Base-by-base conservation (phyloP, 2,113 vertebrate genomes). In the Baryphthengus martii region DNA sequence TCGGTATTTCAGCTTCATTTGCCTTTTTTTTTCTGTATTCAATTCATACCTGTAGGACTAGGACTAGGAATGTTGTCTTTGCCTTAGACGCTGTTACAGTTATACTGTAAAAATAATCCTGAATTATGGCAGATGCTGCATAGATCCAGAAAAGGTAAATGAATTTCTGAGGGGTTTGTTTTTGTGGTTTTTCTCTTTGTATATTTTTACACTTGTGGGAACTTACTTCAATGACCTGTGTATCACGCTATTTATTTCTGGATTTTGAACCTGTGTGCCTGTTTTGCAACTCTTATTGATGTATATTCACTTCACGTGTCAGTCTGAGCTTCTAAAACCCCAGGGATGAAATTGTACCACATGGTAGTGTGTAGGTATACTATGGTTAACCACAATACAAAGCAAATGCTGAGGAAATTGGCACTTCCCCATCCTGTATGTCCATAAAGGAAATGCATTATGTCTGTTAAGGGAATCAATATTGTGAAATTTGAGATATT, bases 321-420 rank as follows among this genome's bases (percentile, higher is more conserved):
- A 62, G 11, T 42, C 39, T 68, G 33, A 37, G 7, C 13, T 76
- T 42, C 35, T 75, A 26, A 50, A 72, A 42, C 3, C 25, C 8
- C 18, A 72, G 17, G 56, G 13, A 28, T 13, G 45, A 87, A 63
- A 17, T 28, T 35, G 24, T 59, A 21, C 16, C 29, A 28, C 18
- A 0, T 19, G 23, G 3, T 2, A 11, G 2, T 19, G 7, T 1
- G 0, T 28, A 63, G 18, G n/a, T 62, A 29, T 6, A 20, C 14
- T 15, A 50, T 6, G 6, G 33, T 52, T 72, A 76, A 65, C n/a
- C 0, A 3, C 55, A 26, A 45, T 10, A 61, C 16, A 83, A 79
- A 82, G 16, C 24, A 85, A 76, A 78, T 31, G 6, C 23, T 31
- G 29, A 65, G 24, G 39, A 92, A 85, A 70, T 2, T 42, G 39